Base-by-base conservation (phyloP, 2,888 invertebrate species). In the Agrotis clavis region DNA sequence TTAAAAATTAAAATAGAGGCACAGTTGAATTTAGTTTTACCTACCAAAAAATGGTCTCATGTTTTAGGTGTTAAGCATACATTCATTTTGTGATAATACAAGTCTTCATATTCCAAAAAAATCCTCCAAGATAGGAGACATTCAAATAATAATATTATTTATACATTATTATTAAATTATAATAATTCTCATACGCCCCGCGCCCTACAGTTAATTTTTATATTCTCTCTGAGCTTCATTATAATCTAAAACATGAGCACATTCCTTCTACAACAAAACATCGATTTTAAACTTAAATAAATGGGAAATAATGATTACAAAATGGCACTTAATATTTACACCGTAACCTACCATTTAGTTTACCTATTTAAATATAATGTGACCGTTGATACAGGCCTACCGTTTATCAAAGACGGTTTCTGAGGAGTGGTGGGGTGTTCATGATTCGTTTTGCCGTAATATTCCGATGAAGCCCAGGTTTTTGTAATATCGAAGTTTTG, bases 301-400 rank as follows among this genome's bases (percentile, higher is more conserved):
- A 86, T 83, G 85, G 82, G 85, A 83, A 82, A 83, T 87, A 83
- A 88, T 88, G 88, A 87, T 90, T 89, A 90, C 86, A 88, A 89
- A 91, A 94, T 94, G 94, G 94, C 94, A 94, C 94, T 93, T 91
- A 86, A 83, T 91, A 92, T 92, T 91, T 92, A 93, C 91, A 92
- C 89, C 88, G 77, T 89, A 86, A 86, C 86, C 87, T 88, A 86
- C 59, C 45, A 57, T 64, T 80, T 79, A 72, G 66, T 65, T 82
- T 41, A 80, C 69, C 81, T 51, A 81, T 71, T 82, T 84, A 84
- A 81, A 79, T 81, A 79, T 81, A 74, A 83, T 86, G 83, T 86
- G 84, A 89, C 83, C 84, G 50, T 72, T 79, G 81, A 41, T 2
- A 57, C 5, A 35, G n/a, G 5, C 11, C 57, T 35, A 19, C 57